Evolutionary conservation across 2,113 vertebrate species (phyloP).

Genomic region (Syngnathoides biaculeatus): DNA sequence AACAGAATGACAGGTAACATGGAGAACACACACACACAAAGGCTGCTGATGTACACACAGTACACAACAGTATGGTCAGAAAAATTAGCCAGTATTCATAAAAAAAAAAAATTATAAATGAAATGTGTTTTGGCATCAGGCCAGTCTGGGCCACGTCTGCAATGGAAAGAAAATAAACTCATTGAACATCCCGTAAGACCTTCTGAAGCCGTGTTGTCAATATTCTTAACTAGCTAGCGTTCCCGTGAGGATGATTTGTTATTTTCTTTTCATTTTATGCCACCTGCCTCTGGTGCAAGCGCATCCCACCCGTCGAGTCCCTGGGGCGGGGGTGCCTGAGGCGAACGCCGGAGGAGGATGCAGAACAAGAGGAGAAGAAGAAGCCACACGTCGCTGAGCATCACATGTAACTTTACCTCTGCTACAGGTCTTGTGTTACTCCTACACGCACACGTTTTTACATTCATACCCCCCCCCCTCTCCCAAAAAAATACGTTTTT

Average conservation of each 20-base stretch:
- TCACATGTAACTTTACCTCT: conserved; percentile 3
- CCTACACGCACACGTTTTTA: background rate
- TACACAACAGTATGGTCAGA: background rate
- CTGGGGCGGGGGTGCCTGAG: too few species aligned
- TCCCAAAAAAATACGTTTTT: background rate
- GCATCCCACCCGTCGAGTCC: background rate
- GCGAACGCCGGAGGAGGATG: background rate
- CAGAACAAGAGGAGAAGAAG: background rate
- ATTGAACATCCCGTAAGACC: background rate
- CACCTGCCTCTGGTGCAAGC: conserved; percentile 3
- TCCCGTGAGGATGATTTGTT: background rate
- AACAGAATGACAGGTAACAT: background rate
- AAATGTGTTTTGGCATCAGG: background rate
- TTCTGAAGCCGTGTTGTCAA: background rate
- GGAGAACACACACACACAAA: background rate
- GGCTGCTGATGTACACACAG: background rate
- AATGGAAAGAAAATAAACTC: background rate
- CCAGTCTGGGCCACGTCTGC: background rate
- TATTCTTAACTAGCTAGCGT: background rate
- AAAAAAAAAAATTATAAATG: too few species aligned
- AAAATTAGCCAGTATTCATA: too few species aligned
- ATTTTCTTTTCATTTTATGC: background rate
- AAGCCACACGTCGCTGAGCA: background rate
- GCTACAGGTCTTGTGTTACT: conserved; percentile 9
- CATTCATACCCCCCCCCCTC: too few species aligned